Evolutionary conservation across 2,797 vertebrate genomes (phyloP).

Genomic region (Leontocebus nigricollis): DNA sequence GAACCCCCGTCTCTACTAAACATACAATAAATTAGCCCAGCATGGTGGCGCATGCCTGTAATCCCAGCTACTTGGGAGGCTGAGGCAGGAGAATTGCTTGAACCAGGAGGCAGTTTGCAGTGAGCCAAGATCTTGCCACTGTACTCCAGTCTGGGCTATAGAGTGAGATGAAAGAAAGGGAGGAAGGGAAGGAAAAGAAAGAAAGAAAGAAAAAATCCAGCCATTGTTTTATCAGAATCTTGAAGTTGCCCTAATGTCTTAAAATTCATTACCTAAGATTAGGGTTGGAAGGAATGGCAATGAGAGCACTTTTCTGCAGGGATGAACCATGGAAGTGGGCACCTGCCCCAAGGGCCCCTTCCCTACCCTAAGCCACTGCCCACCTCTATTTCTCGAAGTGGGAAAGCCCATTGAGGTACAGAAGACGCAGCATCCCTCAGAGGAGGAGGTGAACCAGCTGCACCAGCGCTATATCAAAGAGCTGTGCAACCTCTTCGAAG

Average conservation of each 20-base stretch:
- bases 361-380: not conserved
- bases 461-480: constrained; percentile 91
- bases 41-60: not conserved
- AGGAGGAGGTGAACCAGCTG: constrained; percentile 88
- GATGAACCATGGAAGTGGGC: not conserved
- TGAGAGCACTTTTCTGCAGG: not conserved
- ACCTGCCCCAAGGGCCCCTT: not conserved
- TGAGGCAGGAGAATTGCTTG: not conserved
- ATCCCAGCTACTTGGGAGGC: not conserved
- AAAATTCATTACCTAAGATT: not conserved
- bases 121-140: not conserved
- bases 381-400: constrained; percentile 85
- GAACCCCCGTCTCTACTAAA: not conserved
- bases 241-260: not conserved
- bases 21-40: not conserved
- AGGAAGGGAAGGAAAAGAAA: too few species aligned
- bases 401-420: constrained; percentile 92
- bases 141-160: not conserved
- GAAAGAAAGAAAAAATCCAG: not conserved
- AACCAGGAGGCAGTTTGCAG: not conserved
- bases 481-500: constrained; percentile 92
- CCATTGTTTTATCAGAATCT: not conserved
- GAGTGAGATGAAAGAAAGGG: not conserved
- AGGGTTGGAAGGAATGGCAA: not conserved
- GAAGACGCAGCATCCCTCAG: constrained; percentile 85